Evolutionary conservation across 2,113 vertebrate species (phyloP).

Genomic region (Nycticorax nycticorax): DNA sequence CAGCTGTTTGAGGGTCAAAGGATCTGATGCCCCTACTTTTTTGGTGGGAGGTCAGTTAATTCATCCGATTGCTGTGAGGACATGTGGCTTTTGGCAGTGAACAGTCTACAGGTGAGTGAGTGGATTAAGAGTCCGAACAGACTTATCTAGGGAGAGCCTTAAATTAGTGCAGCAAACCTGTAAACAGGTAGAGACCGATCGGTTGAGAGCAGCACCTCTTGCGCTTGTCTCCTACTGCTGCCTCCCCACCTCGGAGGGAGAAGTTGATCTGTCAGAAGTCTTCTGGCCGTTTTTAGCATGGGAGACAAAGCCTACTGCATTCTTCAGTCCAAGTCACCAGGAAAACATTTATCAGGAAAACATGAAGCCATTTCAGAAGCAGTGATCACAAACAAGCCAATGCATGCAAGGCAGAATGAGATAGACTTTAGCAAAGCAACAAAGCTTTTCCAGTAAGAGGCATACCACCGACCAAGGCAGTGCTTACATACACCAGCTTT

Average conservation of each 20-base stretch:
- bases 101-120: neutral
- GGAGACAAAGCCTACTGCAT: neutral
- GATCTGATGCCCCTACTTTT: neutral
- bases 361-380: neutral
- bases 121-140: neutral
- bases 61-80: neutral
- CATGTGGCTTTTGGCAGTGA: neutral
- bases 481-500: neutral
- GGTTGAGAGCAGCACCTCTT: neutral
- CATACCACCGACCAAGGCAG: constrained; percentile 43
- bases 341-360: neutral
- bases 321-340: neutral
- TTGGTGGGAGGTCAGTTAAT: neutral
- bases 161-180: neutral
- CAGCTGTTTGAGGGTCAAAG: neutral
- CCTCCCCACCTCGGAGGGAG: accelerated
- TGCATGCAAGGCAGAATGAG: neutral
- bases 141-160: neutral
- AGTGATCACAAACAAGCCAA: constrained; percentile 26
- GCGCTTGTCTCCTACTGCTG: neutral
- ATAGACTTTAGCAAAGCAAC: neutral
- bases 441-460: constrained; percentile 4
- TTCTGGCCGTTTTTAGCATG: neutral
- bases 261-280: neutral
- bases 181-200: neutral